Evolutionary conservation across 2,113 vertebrate genomes (phyloP).

Genomic region (Nicator chloris): DNA sequence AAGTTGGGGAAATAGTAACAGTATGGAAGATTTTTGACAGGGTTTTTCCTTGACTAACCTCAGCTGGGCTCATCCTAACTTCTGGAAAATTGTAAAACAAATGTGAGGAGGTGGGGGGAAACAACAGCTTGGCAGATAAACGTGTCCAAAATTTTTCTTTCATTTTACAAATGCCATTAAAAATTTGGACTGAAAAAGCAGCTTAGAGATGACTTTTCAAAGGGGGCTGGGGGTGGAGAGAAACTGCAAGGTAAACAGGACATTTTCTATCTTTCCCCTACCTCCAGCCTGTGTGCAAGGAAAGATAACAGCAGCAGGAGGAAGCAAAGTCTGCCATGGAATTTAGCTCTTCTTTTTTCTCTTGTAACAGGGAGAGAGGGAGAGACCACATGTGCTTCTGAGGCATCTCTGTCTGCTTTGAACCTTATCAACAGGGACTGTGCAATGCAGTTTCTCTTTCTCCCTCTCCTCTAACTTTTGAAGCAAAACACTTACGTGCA

Average conservation of each 20-base stretch:
- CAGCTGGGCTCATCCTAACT: not conserved
- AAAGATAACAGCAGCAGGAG: conserved; percentile 60
- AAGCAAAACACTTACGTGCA: conserved; percentile 66
- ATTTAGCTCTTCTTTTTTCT: conserved; percentile 45
- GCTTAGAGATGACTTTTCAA: conserved; percentile 52
- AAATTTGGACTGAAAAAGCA: conserved; percentile 20
- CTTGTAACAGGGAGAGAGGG: not conserved
- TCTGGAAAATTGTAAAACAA: conserved; percentile 4
- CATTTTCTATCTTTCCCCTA: conserved; percentile 36
- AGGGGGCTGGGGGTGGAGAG: not conserved
- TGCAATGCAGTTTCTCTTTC: conserved; percentile 49
- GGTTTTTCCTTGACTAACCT: not conserved
- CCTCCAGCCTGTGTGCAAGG: conserved; percentile 43
- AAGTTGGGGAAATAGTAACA: not conserved
- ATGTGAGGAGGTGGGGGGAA: not conserved
- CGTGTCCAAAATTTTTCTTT: not conserved
- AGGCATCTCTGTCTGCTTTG: conserved; percentile 60
- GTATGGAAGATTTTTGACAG: not conserved
- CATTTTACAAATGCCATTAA: conserved; percentile 29
- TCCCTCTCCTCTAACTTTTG: conserved; percentile 60
- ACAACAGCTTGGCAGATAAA: not conserved
- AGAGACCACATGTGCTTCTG: conserved; percentile 55
- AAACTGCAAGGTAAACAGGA: conserved; percentile 54
- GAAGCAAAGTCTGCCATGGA: conserved; percentile 46
- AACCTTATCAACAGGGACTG: conserved; percentile 71